Evolutionary conservation across 2,113 vertebrate genomes (phyloP).

Genomic region (Trematocara unimaculatum): DNA sequence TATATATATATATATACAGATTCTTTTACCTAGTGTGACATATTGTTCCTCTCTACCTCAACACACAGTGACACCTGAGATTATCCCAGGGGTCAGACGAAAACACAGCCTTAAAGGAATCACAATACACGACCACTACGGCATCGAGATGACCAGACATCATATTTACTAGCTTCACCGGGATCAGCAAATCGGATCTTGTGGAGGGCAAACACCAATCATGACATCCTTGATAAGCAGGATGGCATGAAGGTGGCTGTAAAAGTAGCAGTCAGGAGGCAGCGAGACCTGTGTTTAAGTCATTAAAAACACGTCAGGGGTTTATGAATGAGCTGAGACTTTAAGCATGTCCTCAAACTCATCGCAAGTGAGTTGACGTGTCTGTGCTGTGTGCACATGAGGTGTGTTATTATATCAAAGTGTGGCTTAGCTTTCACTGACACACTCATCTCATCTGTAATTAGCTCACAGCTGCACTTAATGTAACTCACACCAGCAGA

Average conservation of each 20-base stretch:
- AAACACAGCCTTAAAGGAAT: conserved; percentile 20
- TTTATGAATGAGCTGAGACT: conserved; percentile 30
- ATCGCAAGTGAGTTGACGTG: not conserved
- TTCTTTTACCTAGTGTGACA: not conserved
- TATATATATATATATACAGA: too few species aligned
- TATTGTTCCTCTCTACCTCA: not conserved
- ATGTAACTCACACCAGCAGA: conserved; percentile 26
- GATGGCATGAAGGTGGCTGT: conserved; percentile 23
- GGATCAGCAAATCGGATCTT: conserved; percentile 33
- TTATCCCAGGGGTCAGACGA: not conserved
- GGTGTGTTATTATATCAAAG: conserved; percentile 49
- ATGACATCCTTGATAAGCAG: conserved; percentile 35
- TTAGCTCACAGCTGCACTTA: conserved; percentile 51
- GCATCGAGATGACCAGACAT: conserved; percentile 12
- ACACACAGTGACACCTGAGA: not conserved
- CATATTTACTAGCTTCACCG: conserved; percentile 45
- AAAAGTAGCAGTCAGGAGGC: conserved; percentile 23
- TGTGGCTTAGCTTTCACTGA: conserved; percentile 54
- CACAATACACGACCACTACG: conserved; percentile 14
- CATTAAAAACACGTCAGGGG: conserved; percentile 36
- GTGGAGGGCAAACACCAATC: conserved; percentile 37
- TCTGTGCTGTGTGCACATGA: not conserved
- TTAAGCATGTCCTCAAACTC: conserved; percentile 14
- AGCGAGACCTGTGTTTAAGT: conserved; percentile 36
- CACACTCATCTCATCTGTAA: conserved; percentile 48